A percentile compares a stretch with the other conserved stretches of the same genome.
These are phyloP conservation scores for Tyrannus savana DNA, from an alignment of 2,113 vertebrate genomes.

Conservation along the genomic window DNA sequence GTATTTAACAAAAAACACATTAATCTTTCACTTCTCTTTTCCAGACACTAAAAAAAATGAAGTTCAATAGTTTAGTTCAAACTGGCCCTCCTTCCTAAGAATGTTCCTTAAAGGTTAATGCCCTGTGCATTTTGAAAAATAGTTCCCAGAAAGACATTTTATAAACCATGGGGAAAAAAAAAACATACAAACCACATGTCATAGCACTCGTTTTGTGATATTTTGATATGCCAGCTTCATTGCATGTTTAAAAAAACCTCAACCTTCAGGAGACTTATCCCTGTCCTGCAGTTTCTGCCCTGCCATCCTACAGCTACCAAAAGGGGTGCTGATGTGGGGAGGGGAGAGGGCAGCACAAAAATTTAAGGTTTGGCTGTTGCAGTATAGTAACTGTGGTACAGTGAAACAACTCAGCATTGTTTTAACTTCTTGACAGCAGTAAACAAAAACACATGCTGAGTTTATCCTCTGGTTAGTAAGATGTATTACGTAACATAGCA, in stretches of 20 bases:
- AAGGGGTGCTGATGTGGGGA: background rate
- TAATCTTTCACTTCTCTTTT: background rate
- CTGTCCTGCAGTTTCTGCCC: background rate
- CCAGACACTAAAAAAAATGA: background rate
- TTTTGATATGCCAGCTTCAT: conserved; percentile 10
- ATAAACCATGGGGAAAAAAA: background rate
- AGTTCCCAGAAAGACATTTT: background rate
- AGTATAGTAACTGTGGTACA: background rate
- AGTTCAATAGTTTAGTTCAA: background rate
- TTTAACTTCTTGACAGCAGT: conserved; percentile 65
- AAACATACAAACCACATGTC: background rate
- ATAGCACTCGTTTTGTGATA: background rate
- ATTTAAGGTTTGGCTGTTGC: background rate
- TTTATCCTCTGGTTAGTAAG: conserved; percentile 38
- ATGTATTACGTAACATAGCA: conserved; percentile 52
- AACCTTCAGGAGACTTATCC: background rate
- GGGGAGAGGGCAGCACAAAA: background rate
- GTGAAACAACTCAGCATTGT: conserved; percentile 52
- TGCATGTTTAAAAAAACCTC: background rate
- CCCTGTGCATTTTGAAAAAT: background rate
- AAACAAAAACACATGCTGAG: conserved; percentile 71
- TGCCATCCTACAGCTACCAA: background rate
- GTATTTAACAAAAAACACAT: background rate
- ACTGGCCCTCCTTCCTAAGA: background rate
- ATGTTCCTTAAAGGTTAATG: background rate